A percentile compares a stretch with the other conserved stretches of the same genome.
These are phyloP conservation scores for Limosa lapponica DNA, from an alignment of 2,797 vertebrate species.

Conservation along the genomic window DNA sequence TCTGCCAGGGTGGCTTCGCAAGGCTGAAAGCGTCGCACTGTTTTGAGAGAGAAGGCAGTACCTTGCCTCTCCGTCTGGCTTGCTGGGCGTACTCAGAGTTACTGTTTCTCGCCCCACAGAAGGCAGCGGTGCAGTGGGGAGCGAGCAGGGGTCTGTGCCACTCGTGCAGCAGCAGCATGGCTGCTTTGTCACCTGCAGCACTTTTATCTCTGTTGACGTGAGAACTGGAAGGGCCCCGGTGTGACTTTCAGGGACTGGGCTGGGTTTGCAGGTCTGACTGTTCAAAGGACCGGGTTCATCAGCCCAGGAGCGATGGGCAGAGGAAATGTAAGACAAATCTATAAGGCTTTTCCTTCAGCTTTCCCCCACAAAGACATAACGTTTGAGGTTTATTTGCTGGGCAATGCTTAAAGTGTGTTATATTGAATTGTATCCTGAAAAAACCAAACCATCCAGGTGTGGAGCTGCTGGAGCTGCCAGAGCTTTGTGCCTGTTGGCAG, in stretches of 20 bases:
- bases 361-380: neutral
- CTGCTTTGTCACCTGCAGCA: neutral
- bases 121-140: rapidly evolving
- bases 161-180: neutral
- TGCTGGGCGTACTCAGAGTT: neutral
- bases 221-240: neutral
- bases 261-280: neutral
- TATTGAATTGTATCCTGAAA: neutral
- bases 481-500: neutral
- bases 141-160: neutral
- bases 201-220: neutral
- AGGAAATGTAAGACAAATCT: neutral
- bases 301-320: neutral
- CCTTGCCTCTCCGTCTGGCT: neutral
- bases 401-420: neutral
- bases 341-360: neutral
- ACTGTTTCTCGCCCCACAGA: neutral
- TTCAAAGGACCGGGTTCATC: neutral
- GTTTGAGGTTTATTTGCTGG: neutral
- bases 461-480: neutral
- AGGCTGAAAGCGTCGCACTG: neutral
- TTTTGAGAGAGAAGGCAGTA: neutral
- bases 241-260: neutral
- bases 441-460: neutral
- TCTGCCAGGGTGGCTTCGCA: rapidly evolving